These are phyloP conservation scores for Lepidurus arcticus DNA, from an alignment of 1,140 invertebrate genomes.

Conservation along the genomic window DNA sequence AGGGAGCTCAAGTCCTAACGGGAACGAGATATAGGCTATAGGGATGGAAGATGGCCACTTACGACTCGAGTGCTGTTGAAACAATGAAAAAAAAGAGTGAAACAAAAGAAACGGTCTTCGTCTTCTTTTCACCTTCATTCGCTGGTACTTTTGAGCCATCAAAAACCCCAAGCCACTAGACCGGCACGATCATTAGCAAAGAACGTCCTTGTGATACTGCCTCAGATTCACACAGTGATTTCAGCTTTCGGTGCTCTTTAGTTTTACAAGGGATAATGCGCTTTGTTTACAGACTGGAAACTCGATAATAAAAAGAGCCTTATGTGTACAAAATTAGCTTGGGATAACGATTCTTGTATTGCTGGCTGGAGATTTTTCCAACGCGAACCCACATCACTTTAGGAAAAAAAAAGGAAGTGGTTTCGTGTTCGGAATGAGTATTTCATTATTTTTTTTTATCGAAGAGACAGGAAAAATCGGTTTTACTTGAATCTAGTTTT, in stretches of 20 bases:
- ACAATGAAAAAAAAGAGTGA: background rate
- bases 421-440: no score
- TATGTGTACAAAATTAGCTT: no score
- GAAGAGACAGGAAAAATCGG: no score
- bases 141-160: background rate
- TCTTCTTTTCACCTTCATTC: conserved; percentile 2
- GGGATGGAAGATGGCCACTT: background rate
- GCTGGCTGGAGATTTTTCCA: no score
- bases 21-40: background rate
- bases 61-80: background rate
- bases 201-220: conserved; percentile 17
- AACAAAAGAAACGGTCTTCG: background rate
- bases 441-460: no score
- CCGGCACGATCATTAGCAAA: conserved; percentile 2
- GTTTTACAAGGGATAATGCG: background rate
- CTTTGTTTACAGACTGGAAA: background rate
- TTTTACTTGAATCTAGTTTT: background rate
- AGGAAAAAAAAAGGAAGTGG: no score
- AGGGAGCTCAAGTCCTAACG: background rate
- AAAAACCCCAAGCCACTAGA: background rate
- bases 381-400: no score
- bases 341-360: no score
- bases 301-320: no score
- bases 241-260: background rate
- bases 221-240: conserved; percentile 17